phyloP scores from a whole-genome alignment of 2,888 invertebrate genomes.

The Tyria jacobaeae region DNA sequence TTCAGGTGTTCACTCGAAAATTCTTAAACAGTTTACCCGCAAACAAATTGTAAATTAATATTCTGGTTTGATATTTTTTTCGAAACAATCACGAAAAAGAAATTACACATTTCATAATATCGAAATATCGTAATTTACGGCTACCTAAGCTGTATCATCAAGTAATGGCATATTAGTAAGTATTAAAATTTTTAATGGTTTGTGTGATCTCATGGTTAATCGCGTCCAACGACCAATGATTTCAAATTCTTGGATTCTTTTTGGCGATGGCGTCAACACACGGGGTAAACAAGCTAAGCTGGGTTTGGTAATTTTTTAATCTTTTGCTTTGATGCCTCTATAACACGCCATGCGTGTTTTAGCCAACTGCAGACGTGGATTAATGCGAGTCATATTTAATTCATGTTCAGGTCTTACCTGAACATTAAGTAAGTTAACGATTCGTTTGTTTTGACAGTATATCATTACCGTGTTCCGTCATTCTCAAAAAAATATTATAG shows the following conservation, averaged over 20 bases:
- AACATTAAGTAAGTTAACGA: constrained; percentile 36
- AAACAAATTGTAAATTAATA: no score
- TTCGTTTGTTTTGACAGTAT: not conserved
- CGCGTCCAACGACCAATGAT: constrained; percentile 59
- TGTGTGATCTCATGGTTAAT: constrained; percentile 56
- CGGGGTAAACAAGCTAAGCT: constrained; percentile 62
- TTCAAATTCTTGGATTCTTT: constrained; percentile 63
- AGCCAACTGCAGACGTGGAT: constrained; percentile 40
- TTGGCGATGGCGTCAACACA: constrained; percentile 62
- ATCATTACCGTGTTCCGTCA: not conserved
- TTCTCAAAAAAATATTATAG: not conserved
- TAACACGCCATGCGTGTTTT: constrained; percentile 43
- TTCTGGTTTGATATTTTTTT: no score
- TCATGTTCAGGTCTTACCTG: constrained; percentile 33
- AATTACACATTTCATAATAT: no score
- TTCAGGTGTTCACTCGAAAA: no score
- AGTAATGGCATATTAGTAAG: constrained; percentile 5
- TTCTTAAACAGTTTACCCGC: no score
- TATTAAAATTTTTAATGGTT: constrained; percentile 53
- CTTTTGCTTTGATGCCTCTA: constrained; percentile 56
- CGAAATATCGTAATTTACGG: not conserved
- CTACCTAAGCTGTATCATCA: no score
- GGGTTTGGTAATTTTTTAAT: constrained; percentile 60
- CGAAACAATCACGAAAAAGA: no score
- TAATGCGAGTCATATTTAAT: constrained; percentile 46